Evolutionary conservation across 2,113 vertebrate species (phyloP), one percentile per base, ranked within the genome.

Genomic region (Axis porcinus): DNA sequence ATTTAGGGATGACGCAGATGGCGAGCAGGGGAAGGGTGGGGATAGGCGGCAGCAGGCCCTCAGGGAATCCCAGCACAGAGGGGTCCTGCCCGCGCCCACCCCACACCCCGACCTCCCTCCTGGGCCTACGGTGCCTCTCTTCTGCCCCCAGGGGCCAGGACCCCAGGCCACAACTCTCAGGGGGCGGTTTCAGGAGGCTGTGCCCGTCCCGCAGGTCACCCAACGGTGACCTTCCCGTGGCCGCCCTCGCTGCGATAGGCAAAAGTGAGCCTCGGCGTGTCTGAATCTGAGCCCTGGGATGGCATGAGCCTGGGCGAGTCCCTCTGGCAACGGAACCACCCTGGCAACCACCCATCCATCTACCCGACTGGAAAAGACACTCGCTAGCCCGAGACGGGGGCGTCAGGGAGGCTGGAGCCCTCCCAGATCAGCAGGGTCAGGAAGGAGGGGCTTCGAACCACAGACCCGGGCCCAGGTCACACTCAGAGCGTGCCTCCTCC

Each of bases 11-110:
- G 12, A 57, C 54, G n/a, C 16, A 3, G 33, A 33, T 7, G 16
- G 33, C 6, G 0, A 33, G 30, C 1, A 25, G 54, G 17, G 1
- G 16, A 11, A 45, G 17, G 30, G 21, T 1, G 10, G 33, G 33
- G 40, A 27, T 55, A 45, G 94, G 83, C 0, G 3, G 58, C 55
- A 45, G 28, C 50, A 43, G 52, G 45, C 21, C n/a, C 81, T 9
- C 52, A 14, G 79, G 43, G 23, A 50, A 54, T 10, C 52, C 33
- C 28, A 3, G 47, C 1, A 6, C 3, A 67, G 55, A 9, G 28
- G 40, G n/a, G 45, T 70, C 16, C 57, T 21, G 43, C 23, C n/a
- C 4, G 0, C 6, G 7, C 8, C 76, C 21, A 17, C 27, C 50
- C 43, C 3, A 19, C 11, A 15, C 54, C 40, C 47, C 1, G 7